Percentiles rank a stretch among this genome's conserved stretches.
phyloP scores from a whole-genome alignment of 1,140 invertebrate species.

The Vanessa atalanta region DNA sequence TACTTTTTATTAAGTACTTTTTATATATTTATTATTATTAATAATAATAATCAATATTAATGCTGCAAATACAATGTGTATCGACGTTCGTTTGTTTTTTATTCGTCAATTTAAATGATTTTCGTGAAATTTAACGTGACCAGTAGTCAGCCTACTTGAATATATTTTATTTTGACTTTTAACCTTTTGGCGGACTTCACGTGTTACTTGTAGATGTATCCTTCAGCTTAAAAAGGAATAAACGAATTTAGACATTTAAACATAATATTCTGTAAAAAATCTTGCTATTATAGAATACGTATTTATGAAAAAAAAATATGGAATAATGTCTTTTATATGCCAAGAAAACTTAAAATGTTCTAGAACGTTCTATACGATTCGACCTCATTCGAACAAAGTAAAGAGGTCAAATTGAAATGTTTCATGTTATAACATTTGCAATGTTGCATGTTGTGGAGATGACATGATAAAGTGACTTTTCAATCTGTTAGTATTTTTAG shows the following conservation, averaged over 20 bases:
- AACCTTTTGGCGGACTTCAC: too few relatives aligned
- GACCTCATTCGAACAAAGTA: slow-evolving; percentile 18
- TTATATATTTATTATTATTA: slow-evolving; percentile 4
- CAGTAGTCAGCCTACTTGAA: too few relatives aligned
- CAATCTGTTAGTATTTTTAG: too few relatives aligned
- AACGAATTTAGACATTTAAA: too few relatives aligned
- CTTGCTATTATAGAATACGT: neutral
- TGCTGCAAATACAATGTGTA: slow-evolving; percentile 38
- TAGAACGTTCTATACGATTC: slow-evolving; percentile 14
- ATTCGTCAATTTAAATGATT: too few relatives aligned
- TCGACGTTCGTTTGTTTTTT: neutral
- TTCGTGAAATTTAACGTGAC: too few relatives aligned
- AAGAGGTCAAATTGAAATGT: slow-evolving; percentile 28
- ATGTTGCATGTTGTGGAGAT: slow-evolving; percentile 1
- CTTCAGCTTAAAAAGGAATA: too few relatives aligned
- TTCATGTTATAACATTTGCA: neutral
- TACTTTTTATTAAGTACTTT: slow-evolving; percentile 19
- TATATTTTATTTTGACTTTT: too few relatives aligned
- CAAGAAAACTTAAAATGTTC: slow-evolving; percentile 1
- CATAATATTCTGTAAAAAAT: neutral
- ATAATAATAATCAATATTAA: slow-evolving; percentile 12
- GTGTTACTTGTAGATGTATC: neutral
- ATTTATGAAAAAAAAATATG: neutral
- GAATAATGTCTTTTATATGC: neutral
- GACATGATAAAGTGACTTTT: neutral